Percentiles rank a stretch among this genome's conserved stretches.
phyloP scores from a whole-genome alignment of 2,888 invertebrate species.

The Ariolimax columbianus region DNA sequence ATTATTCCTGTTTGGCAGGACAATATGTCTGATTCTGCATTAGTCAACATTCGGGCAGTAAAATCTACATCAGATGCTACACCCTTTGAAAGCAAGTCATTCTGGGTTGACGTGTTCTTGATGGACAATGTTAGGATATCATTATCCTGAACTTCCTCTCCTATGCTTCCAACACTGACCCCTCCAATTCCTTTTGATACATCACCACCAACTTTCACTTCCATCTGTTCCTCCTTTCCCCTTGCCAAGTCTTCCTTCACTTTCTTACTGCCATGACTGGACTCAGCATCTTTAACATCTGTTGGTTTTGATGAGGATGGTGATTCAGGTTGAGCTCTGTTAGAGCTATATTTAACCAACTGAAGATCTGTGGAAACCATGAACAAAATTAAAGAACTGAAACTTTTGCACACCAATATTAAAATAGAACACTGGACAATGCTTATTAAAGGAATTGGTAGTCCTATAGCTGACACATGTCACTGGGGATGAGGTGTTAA shows the following conservation, averaged over 20 bases:
- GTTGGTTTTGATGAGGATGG: constrained; percentile 24
- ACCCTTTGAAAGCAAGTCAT: not conserved
- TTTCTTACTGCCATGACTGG: not conserved
- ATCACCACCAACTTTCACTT: constrained; percentile 1
- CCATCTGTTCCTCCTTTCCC: not conserved
- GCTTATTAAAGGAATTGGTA: too few species aligned
- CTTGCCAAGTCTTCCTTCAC: not conserved
- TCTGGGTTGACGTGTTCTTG: not conserved
- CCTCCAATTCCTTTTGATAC: not conserved
- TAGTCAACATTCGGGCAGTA: not conserved
- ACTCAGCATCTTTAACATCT: not conserved
- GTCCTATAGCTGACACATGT: too few species aligned
- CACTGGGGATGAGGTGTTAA: too few species aligned
- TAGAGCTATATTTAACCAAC: constrained; percentile 30
- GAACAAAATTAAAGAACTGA: not conserved
- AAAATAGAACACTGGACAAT: too few species aligned
- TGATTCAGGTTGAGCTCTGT: constrained; percentile 5
- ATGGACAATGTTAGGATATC: not conserved
- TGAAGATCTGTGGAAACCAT: constrained; percentile 35
- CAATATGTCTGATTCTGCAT: not conserved
- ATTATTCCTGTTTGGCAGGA: not conserved
- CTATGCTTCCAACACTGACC: not conserved
- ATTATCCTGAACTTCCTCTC: not conserved
- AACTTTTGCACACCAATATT: too few species aligned
- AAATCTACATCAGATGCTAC: not conserved